Conservation (phyloP, 2,113 vertebrate genomes). For the Chloroceryle aenea region DNA sequence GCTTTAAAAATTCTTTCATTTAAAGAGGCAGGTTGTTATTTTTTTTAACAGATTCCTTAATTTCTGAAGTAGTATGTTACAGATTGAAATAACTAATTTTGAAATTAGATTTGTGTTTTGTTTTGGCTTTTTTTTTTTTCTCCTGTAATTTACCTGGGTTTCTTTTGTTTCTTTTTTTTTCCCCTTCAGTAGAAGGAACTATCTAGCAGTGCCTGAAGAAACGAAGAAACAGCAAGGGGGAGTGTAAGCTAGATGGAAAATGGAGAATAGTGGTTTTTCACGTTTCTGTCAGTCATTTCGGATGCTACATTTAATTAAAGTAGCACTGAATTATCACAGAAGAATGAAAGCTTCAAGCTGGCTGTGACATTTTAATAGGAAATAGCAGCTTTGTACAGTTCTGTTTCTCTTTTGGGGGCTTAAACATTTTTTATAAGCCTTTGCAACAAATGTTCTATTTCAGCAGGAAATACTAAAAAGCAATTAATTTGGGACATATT, state of each 20-base stretch:
- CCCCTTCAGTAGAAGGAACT: neutral
- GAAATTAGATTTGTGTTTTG: neutral
- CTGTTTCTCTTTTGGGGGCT: neutral
- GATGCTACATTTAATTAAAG: neutral
- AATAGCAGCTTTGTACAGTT: neutral
- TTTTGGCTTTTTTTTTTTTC: neutral
- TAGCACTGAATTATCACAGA: neutral
- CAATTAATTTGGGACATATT: neutral
- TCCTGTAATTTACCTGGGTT: neutral
- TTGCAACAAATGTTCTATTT: neutral
- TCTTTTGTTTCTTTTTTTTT: neutral
- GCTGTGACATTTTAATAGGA: neutral
- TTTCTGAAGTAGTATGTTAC: neutral
- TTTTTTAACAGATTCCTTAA: neutral
- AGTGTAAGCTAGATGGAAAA: neutral
- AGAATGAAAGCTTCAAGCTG: neutral
- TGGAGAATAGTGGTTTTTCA: neutral
- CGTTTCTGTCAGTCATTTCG: neutral
- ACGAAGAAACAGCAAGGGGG: neutral
- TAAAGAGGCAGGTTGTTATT: neutral
- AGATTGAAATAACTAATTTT: neutral
- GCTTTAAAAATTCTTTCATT: slow-evolving; percentile 22
- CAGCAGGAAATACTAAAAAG: neutral
- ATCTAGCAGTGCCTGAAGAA: neutral
- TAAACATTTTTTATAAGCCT: neutral